These are phyloP conservation scores for Schizopygopsis pylzovi DNA, from an alignment of 2,797 vertebrate genomes.

Conservation along the genomic window DNA sequence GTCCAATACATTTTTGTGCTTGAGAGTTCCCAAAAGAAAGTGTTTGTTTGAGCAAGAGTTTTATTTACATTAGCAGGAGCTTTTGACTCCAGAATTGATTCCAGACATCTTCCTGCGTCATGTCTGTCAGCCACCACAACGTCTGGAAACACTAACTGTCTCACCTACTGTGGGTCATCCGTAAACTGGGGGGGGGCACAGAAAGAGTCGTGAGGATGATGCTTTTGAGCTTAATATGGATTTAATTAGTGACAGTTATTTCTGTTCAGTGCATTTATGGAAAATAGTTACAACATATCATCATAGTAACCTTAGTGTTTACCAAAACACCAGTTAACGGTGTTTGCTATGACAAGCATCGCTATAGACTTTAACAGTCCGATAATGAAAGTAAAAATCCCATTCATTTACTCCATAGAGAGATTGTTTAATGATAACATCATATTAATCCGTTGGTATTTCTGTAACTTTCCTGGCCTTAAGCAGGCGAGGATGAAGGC, in stretches of 20 bases:
- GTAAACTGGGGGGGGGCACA: background rate
- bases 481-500: background rate
- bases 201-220: background rate
- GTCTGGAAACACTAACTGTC: conserved; percentile 61
- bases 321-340: background rate
- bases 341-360: background rate
- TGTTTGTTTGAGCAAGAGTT: conserved; percentile 80
- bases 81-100: conserved; percentile 82
- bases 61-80: conserved; percentile 80
- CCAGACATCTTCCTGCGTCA: conserved; percentile 79
- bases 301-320: background rate
- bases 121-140: conserved; percentile 80
- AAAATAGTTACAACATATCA: conserved; percentile 6
- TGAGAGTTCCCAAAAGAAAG: conserved; percentile 70
- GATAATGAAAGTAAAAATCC: background rate
- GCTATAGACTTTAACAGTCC: background rate
- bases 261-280: background rate
- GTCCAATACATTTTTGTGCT: conserved; percentile 32
- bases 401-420: background rate
- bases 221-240: background rate
- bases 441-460: too few species aligned
- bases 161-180: conserved; percentile 40
- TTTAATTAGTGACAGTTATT: background rate
- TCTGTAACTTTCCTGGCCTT: background rate
- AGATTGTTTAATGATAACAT: background rate